Conservation (phyloP, 2,113 vertebrate species). For the Antechinus stuartii region DNA sequence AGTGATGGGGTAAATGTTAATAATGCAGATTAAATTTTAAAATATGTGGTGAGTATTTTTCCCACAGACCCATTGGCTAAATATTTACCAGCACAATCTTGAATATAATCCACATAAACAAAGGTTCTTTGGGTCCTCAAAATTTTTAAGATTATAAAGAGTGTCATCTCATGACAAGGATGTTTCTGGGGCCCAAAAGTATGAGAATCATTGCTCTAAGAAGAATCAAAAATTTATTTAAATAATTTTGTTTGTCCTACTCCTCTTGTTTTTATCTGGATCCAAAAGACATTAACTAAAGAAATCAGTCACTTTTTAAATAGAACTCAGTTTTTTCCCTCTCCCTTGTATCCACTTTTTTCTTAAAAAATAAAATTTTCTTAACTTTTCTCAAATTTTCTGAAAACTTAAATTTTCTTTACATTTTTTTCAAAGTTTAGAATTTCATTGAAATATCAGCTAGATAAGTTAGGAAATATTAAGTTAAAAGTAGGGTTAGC, state of each 20-base stretch:
- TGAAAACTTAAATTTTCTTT: not conserved
- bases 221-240: not conserved
- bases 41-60: not conserved
- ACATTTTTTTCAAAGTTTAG: not conserved
- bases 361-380: not conserved
- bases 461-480: not conserved
- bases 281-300: not conserved
- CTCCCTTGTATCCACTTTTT: not conserved
- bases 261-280: not conserved
- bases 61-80: not conserved
- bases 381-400: not conserved
- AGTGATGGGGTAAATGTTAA: not conserved
- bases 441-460: not conserved
- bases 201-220: not conserved
- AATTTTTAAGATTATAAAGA: not conserved
- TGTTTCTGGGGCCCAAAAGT: not conserved
- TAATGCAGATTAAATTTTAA: not conserved
- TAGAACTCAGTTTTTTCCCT: not conserved
- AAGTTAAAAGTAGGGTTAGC: not conserved
- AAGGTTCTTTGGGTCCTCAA: not conserved
- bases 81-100: not conserved
- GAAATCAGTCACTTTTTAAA: not conserved
- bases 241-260: not conserved
- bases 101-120: not conserved
- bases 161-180: not conserved